Percentiles rank a stretch among this genome's conserved stretches.
phyloP scores from a whole-genome alignment of 2,113 vertebrate species.

The Aythya baeri region DNA sequence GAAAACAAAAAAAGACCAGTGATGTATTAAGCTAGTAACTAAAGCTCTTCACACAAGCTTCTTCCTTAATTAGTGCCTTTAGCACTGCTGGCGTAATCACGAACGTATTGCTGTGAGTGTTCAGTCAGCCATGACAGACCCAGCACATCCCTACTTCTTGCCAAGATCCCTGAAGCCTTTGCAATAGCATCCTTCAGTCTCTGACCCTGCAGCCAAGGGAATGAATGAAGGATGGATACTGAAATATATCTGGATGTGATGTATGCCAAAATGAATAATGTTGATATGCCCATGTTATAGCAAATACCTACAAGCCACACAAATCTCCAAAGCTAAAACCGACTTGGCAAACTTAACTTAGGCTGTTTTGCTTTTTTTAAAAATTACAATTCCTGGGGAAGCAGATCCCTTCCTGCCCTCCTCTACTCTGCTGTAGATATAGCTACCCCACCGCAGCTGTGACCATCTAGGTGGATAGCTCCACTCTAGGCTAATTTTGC shows the following conservation, averaged over 20 bases:
- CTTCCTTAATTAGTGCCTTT: slow-evolving; percentile 57
- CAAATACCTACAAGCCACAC: background rate
- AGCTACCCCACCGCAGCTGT: background rate
- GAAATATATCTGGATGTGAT: background rate
- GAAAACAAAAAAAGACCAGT: background rate
- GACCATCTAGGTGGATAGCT: background rate
- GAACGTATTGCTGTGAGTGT: background rate
- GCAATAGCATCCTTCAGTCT: background rate
- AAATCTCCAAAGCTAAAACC: background rate
- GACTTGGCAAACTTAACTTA: background rate
- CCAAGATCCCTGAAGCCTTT: background rate
- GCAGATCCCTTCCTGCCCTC: background rate
- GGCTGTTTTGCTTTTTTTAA: background rate
- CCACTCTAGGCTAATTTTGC: background rate
- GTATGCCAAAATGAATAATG: background rate
- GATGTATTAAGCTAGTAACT: slow-evolving; percentile 15
- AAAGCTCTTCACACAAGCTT: slow-evolving; percentile 30
- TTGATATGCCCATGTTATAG: background rate
- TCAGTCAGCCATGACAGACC: background rate
- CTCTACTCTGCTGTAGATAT: background rate
- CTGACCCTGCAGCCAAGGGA: background rate
- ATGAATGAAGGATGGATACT: background rate
- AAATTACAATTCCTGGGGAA: background rate
- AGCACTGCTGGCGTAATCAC: background rate
- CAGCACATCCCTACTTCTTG: background rate